phyloP scores from a whole-genome alignment of 2,797 vertebrate genomes.

The Enteromius paludinosus region DNA sequence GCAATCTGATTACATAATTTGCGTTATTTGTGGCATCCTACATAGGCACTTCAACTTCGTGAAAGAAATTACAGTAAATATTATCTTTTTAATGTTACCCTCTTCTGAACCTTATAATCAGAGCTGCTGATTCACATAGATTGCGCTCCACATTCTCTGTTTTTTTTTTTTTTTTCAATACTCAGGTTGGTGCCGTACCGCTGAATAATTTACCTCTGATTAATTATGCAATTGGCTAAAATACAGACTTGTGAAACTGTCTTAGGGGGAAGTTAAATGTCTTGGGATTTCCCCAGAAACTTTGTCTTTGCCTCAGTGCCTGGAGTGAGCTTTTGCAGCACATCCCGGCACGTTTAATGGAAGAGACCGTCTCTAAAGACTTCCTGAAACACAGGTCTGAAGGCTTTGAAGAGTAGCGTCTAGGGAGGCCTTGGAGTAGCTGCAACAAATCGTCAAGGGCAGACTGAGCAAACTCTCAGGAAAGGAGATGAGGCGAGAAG shows the following conservation, averaged over 20 bases:
- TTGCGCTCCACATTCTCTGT: not conserved
- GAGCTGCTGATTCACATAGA: not conserved
- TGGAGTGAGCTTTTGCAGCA: slow-evolving; percentile 25
- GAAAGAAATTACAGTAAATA: not conserved
- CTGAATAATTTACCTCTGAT: slow-evolving; percentile 4
- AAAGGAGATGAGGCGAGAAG: not conserved
- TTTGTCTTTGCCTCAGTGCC: not conserved
- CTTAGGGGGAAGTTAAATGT: not conserved
- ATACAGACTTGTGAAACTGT: not conserved
- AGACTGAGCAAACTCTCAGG: not conserved
- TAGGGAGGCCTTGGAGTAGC: slow-evolving; percentile 26
- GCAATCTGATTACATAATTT: not conserved
- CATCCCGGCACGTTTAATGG: slow-evolving; percentile 32
- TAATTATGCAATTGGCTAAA: not conserved
- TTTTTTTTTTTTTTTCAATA: not conserved
- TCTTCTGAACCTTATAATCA: not conserved
- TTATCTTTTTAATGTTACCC: not conserved
- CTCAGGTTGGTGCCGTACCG: not conserved
- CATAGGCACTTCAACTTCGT: not conserved
- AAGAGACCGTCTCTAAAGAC: slow-evolving; percentile 22
- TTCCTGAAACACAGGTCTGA: slow-evolving; percentile 32
- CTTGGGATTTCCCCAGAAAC: not conserved
- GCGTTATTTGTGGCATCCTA: not conserved
- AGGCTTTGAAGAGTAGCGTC: slow-evolving; percentile 40
- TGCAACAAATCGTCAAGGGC: slow-evolving; percentile 17